Conservation (phyloP, 2,797 vertebrate species). For the Ctenosaura bakeri region DNA sequence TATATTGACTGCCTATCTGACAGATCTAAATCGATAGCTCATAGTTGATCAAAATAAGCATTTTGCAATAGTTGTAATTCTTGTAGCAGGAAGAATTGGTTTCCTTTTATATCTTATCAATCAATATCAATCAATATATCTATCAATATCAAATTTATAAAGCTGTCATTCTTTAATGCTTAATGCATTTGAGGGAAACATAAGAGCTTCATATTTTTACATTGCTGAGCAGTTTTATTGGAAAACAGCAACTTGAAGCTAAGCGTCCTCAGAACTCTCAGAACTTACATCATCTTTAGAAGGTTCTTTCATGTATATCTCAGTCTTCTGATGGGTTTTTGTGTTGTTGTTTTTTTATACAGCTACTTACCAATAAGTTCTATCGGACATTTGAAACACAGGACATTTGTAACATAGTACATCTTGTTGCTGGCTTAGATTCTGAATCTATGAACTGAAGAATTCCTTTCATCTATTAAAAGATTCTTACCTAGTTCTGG, state of each 20-base stretch:
- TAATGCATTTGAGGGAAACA: conserved; percentile 33
- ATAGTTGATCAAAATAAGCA: not conserved
- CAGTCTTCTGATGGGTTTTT: too few relatives aligned
- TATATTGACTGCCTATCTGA: not conserved
- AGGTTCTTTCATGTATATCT: not conserved
- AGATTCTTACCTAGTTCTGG: not conserved
- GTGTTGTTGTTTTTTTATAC: too few relatives aligned
- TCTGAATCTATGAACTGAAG: not conserved
- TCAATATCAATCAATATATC: too few relatives aligned
- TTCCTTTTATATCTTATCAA: not conserved
- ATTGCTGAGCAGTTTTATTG: not conserved
- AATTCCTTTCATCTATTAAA: not conserved
- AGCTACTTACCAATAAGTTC: not conserved
- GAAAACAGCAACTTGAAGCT: not conserved
- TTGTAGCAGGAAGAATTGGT: not conserved
- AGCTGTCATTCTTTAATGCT: fast-evolving
- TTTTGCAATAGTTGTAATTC: not conserved
- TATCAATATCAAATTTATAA: not conserved
- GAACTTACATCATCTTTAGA: not conserved
- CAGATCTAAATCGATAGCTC: not conserved
- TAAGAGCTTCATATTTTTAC: not conserved
- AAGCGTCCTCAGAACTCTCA: not conserved
- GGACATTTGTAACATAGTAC: too few relatives aligned
- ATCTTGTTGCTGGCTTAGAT: not conserved
- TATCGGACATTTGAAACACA: not conserved